Conservation (phyloP, 2,113 vertebrate genomes). For the Mirounga angustirostris region DNA sequence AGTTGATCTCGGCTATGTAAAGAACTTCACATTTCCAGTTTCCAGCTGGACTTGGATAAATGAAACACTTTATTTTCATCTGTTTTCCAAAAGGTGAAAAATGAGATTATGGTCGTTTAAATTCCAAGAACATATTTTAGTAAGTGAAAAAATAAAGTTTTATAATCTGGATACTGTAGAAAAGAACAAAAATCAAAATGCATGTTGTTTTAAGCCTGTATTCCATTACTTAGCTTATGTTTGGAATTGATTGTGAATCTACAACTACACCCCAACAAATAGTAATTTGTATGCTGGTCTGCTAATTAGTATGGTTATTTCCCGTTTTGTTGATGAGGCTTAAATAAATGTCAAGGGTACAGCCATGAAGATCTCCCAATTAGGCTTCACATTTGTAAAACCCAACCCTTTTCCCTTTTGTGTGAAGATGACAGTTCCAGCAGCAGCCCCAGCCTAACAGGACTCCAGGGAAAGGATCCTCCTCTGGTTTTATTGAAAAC, state of each 20-base stretch:
- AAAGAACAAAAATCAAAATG: background rate
- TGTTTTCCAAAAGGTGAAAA: conserved; percentile 61
- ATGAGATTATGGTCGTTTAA: background rate
- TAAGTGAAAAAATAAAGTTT: conserved; percentile 14
- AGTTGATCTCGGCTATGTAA: background rate
- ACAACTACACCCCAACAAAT: conserved; percentile 71
- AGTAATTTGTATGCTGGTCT: conserved; percentile 79
- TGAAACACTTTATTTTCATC: conserved; percentile 49
- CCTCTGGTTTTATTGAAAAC: conserved; percentile 85
- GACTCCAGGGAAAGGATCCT: conserved; percentile 89
- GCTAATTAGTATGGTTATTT: conserved; percentile 89
- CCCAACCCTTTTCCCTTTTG: conserved; percentile 87
- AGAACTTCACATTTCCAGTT: background rate
- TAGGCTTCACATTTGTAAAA: conserved; percentile 87
- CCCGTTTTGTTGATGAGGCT: conserved; percentile 90
- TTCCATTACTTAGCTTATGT: background rate
- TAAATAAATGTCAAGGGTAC: conserved; percentile 90
- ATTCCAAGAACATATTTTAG: background rate
- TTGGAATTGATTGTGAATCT: conserved; percentile 73
- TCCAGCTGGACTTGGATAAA: background rate
- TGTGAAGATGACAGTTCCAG: conserved; percentile 89
- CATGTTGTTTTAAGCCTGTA: background rate
- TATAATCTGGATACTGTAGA: background rate
- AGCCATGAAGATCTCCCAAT: conserved; percentile 89
- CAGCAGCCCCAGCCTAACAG: conserved; percentile 89